Conservation (phyloP, 2,888 invertebrate genomes). For the Pseudoips prasinana region DNA sequence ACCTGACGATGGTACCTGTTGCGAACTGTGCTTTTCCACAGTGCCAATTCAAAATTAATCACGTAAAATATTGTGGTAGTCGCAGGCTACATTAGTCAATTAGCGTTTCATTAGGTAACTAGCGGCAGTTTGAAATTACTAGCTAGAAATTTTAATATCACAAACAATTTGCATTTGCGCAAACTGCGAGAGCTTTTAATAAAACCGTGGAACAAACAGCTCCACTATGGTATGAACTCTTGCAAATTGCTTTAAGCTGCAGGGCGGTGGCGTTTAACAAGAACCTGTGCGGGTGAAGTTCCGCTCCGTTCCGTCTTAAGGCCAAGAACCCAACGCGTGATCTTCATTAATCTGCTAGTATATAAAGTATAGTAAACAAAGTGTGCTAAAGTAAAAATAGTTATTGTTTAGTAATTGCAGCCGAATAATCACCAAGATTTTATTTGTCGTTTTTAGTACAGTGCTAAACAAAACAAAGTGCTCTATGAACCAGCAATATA, state of each 20-base stretch:
- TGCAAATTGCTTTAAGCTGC: slow-evolving; percentile 78
- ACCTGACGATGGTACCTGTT: too few species aligned
- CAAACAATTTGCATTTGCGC: slow-evolving; percentile 61
- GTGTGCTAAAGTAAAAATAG: too few species aligned
- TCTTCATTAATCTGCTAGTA: slow-evolving; percentile 1
- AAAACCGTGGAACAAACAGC: slow-evolving; percentile 68
- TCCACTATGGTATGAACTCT: slow-evolving; percentile 64
- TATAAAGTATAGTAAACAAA: too few species aligned
- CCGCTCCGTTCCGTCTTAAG: slow-evolving; percentile 57
- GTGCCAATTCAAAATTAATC: neutral
- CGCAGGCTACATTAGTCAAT: too few species aligned
- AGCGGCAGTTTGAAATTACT: slow-evolving; percentile 23
- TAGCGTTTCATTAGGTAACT: slow-evolving; percentile 20
- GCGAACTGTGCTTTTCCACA: too few species aligned
- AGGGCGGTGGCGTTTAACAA: slow-evolving; percentile 69
- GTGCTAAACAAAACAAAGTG: too few species aligned
- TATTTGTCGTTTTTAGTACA: too few species aligned
- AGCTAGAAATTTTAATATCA: slow-evolving; percentile 53
- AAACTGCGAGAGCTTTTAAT: slow-evolving; percentile 63
- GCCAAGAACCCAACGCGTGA: slow-evolving; percentile 31
- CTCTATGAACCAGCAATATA: too few species aligned
- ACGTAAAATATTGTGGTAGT: neutral
- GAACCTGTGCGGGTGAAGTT: slow-evolving; percentile 66
- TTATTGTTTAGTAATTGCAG: too few species aligned
- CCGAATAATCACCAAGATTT: too few species aligned